Base-by-base conservation (phyloP, 2,113 vertebrate species). In the Lathamus discolor region DNA sequence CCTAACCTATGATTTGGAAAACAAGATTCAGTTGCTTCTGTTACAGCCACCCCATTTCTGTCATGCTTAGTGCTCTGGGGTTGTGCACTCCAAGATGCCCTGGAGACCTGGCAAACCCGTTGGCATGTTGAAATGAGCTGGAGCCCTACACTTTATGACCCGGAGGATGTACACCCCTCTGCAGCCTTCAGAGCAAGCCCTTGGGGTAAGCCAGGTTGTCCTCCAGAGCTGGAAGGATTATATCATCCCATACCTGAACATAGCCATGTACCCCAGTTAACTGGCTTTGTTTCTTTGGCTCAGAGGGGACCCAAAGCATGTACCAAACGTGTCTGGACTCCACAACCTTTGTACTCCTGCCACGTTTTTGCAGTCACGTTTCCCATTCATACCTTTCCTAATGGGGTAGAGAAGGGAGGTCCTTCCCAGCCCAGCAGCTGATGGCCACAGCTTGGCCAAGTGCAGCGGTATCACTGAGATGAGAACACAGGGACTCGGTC, bases 391-490 rank as follows among this genome's bases (percentile, higher is more conserved):
- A 25, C 17, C 13, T 6, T 33, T 68, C 4, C 1, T 35, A 54
- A 54, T 7, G 8, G 9, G 4, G 2, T 78, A 59, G 28, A 17
- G 17, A 11, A 70, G 6, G 3, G 2, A 3, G 1, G 3, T 70
- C 18, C 31, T 75, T 23, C 15, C 5, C 69, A 86, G 31, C 12
- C 13, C n/a, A n/a, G 37, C 1, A 4, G 46, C 22, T 87, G 63
- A 18, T 86, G 85, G 51, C 15, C 51, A 75, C 28, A 84, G 46
- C 27, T 23, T 23, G 6, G 14, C 24, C 6, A 6, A 70, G 9
- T 35, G 18, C 31, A 67, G 17, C 0, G 0, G 33, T 13, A 52
- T 11, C 1, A 2, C 0, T 0, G 35, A 27, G 24, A 31, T 66
- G 41, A 16, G 10, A 93, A 52, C 52, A 78, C 0, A 0, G 43